phyloP scores from a whole-genome alignment of 2,888 invertebrate species.

The Onthophagus sagittarius region DNA sequence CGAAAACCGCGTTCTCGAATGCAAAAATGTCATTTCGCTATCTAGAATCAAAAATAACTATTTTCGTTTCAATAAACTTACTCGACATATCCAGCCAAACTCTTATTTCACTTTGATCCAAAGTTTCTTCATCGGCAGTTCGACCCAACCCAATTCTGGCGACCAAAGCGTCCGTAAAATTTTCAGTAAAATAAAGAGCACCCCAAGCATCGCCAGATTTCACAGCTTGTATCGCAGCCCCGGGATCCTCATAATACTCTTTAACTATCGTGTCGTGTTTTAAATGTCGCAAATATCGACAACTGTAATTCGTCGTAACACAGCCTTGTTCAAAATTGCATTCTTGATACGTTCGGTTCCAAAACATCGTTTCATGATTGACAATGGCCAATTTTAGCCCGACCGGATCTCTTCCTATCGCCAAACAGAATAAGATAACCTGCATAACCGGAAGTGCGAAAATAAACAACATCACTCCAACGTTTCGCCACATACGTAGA shows the following conservation, averaged over 20 bases:
- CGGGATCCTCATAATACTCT: constrained; percentile 62
- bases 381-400: constrained; percentile 76
- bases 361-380: constrained; percentile 66
- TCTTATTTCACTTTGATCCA: constrained; percentile 81
- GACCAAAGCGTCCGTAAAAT: constrained; percentile 82
- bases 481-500: constrained; percentile 87
- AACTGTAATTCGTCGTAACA: constrained; percentile 68
- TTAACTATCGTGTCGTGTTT: constrained; percentile 70
- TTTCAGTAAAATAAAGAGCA: constrained; percentile 80
- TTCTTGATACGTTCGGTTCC: constrained; percentile 36
- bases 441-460: constrained; percentile 91
- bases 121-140: constrained; percentile 80
- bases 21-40: not conserved
- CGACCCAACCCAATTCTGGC: constrained; percentile 77
- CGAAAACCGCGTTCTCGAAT: too few relatives aligned
- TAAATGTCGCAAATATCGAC: constrained; percentile 74
- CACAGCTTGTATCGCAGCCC: constrained; percentile 70
- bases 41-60: not conserved
- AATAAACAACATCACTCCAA: constrained; percentile 90
- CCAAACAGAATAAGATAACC: constrained; percentile 88
- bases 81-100: constrained; percentile 93
- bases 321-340: constrained; percentile 65
- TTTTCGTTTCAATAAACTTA: constrained; percentile 43
- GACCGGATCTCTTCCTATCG: constrained; percentile 83
- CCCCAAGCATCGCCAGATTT: constrained; percentile 81